Evolutionary conservation across 1,140 invertebrate species (phyloP), one percentile per base, ranked within the genome.

Genomic region (Diploscapter pachys): DNA sequence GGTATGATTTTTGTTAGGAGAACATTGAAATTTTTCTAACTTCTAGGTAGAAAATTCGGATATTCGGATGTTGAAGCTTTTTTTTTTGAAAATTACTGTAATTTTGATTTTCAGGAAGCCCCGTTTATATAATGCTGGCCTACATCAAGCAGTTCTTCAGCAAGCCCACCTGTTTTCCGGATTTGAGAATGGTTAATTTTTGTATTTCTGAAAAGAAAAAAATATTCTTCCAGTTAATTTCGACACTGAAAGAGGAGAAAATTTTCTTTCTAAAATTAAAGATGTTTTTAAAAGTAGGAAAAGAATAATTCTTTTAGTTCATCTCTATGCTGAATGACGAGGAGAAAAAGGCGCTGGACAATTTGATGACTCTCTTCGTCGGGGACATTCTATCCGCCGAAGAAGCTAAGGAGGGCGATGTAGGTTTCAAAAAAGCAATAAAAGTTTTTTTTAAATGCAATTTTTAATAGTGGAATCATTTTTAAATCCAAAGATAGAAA

Each of bases 161-260:
- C 11, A 70, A 70, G 53, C 68, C 68, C 3, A 51, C 63, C 31
- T 70, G 68, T 13, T 70, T 56, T 59, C 11, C 68, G 3, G 68
- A 70, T 55, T 61, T 70, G 5, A 48, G 62, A 61, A 59, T 70
- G 68, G 68, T 70, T 6, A 49, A 8, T 9, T 53, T 3, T 31
- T 13, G 53, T 5, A 6, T 9, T 8, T 2, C 9, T 69, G 5
- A 70, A 59, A 61, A 13, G n/a, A 51, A 13, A 3, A 4, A 31
- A 31, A 11, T 13, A 31, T 31, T 31, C 31, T 31, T 31, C 31
- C 31, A 31, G 31, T 31, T 31, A 31, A 31, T 31, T 31, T 31
- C 31, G 31, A 31, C 1, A 31, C 31, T 31, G 31, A 31, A 31
- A 31, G 31, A 31, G 31, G 31, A 31, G 31, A 31, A 31, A 31